Evolutionary conservation across 2,113 vertebrate genomes (phyloP).

Genomic region (Arvicanthis niloticus): DNA sequence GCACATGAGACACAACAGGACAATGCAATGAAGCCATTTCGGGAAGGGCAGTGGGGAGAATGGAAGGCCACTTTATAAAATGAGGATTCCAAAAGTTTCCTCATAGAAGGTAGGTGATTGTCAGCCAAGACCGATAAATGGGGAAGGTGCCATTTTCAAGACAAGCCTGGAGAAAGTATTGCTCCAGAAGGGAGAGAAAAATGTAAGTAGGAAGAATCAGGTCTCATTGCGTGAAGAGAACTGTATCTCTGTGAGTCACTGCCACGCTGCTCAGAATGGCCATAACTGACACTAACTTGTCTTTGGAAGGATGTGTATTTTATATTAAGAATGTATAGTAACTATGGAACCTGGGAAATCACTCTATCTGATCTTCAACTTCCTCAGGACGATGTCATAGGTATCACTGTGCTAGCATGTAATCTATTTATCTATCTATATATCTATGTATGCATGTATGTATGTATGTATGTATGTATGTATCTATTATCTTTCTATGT

Average conservation of each 20-base stretch:
- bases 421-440: neutral
- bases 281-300: too few relatives aligned
- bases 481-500: neutral
- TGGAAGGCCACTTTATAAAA: neutral
- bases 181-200: neutral
- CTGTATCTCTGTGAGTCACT: neutral
- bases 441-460: neutral
- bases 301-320: neutral
- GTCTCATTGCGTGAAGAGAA: neutral
- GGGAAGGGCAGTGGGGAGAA: neutral
- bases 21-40: neutral
- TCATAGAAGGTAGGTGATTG: neutral
- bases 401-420: neutral
- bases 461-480: neutral
- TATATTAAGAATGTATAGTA: too few relatives aligned
- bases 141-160: neutral
- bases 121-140: neutral
- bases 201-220: neutral
- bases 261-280: neutral
- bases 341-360: neutral
- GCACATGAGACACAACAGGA: neutral
- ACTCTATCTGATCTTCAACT: neutral
- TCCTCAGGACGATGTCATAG: neutral
- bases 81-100: neutral
- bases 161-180: neutral